Evolutionary conservation across 2,888 invertebrate species (phyloP), one percentile per base, ranked within the genome.

Genomic region (Bellardia pandia): DNA sequence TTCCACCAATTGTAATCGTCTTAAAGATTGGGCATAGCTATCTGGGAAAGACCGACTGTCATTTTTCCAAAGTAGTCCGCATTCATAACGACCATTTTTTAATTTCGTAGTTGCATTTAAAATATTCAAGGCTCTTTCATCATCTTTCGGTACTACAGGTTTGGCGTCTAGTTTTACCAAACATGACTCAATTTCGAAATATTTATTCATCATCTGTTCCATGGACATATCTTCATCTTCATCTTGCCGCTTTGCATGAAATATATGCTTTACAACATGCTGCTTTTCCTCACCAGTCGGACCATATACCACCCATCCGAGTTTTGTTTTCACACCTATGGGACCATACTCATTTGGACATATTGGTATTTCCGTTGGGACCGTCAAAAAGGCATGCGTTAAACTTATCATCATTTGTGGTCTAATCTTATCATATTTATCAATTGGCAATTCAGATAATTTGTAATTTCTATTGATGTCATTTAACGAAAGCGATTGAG

Each of bases 1-100:
- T 6, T 37, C 37, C 4, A 37, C 6, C 37, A 37, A 6, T 6
- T 6, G 6, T 6, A 37, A 6, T 5, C 37, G 37, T 37, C 37
- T 37, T 37, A 37, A 37, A 37, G 37, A 37, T 37, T 37, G 37
- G 0, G 37, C 64, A 3, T 77, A 88, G 33, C 86, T 88, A 7
- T 78, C n/a, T 2, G 89, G 89, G 5, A 89, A 51, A 0, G 51
- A 5, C 2, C 56, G 33, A 0, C 2, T 14, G 6, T 37, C 37
- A 37, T 37, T 37, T 37, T 75, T 69, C 89, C 89, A 89, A 40
- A 89, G 14, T 8, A 88, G 64, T 14, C 85, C 76, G 11, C 80
- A 80, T 42, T 89, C 88, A 14, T 81, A 89, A 3, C 60, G 88
- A 0, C 66, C 51, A 13, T 72, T 23, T 23, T 23, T 23, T 23